Evolutionary conservation across 1,140 invertebrate genomes (phyloP).

Genomic region (Lineus longissimus): DNA sequence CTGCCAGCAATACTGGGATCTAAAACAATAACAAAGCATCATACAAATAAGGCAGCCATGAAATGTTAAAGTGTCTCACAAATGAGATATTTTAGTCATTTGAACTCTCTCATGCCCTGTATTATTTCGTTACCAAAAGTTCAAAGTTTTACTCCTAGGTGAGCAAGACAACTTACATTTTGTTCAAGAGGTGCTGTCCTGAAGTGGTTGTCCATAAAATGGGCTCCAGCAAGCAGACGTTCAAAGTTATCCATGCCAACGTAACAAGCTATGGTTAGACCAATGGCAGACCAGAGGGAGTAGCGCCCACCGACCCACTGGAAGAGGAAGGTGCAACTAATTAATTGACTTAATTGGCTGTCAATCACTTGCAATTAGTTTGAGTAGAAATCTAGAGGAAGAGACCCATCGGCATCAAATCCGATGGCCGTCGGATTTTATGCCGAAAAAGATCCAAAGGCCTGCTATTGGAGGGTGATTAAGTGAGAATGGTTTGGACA

Average conservation of each 20-base stretch:
- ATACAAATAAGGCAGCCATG: slow-evolving; percentile 18
- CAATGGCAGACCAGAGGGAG: slow-evolving; percentile 97
- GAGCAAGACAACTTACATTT: slow-evolving; percentile 69
- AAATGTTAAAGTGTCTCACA: neutral
- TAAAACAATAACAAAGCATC: no score
- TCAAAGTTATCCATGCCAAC: slow-evolving; percentile 97
- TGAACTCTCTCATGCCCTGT: no score
- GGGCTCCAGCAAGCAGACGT: slow-evolving; percentile 82
- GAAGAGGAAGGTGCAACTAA: slow-evolving; percentile 17
- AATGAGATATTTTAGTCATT: neutral
- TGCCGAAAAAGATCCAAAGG: no score
- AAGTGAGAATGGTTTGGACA: no score
- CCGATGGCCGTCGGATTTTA: no score
- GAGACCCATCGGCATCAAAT: neutral
- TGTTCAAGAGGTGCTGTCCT: slow-evolving; percentile 78
- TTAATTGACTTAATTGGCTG: neutral
- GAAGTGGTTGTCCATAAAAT: slow-evolving; percentile 95
- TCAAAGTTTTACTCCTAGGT: no score
- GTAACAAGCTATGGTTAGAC: slow-evolving; percentile 88
- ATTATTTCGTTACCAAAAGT: no score
- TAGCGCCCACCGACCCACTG: slow-evolving; percentile 97
- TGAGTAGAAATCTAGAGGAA: no score
- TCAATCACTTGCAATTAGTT: no score
- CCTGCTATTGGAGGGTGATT: no score
- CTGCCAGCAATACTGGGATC: slow-evolving; percentile 89